phyloP scores from a whole-genome alignment of 2,113 vertebrate genomes.

The Neolamprologus hecqui region DNA sequence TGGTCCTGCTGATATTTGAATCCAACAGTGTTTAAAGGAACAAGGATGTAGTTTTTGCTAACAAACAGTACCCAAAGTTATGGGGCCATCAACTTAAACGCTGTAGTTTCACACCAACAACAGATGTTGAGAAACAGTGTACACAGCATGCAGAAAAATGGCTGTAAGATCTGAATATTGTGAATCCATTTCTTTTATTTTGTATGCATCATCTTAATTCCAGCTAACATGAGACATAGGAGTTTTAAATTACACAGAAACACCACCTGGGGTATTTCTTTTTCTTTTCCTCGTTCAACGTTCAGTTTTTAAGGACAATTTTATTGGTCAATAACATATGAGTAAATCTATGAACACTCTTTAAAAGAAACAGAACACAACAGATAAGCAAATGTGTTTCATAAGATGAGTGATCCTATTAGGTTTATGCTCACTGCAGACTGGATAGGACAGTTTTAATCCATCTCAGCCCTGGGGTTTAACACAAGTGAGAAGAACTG shows the following conservation, averaged over 20 bases:
- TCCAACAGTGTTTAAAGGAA: background rate
- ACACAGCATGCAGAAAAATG: background rate
- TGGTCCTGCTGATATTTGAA: background rate
- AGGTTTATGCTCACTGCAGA: background rate
- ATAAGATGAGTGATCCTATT: background rate
- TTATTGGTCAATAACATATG: background rate
- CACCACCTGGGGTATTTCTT: background rate
- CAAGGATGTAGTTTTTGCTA: background rate
- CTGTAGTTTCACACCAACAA: background rate
- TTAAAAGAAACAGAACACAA: background rate
- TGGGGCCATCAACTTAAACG: accelerated
- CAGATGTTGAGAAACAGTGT: background rate
- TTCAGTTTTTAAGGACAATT: background rate
- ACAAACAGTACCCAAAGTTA: background rate
- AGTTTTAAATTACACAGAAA: background rate
- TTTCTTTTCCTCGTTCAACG: background rate
- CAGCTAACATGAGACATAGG: background rate
- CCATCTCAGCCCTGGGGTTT: background rate
- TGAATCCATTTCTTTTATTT: background rate
- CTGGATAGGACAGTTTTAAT: background rate
- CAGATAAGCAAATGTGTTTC: background rate
- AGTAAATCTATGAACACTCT: background rate
- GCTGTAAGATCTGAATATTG: background rate
- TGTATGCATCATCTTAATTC: background rate
- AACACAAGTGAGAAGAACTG: background rate